These are phyloP conservation scores for Isoperla grammatica DNA, from an alignment of 2,888 invertebrate genomes.

Conservation along the genomic window DNA sequence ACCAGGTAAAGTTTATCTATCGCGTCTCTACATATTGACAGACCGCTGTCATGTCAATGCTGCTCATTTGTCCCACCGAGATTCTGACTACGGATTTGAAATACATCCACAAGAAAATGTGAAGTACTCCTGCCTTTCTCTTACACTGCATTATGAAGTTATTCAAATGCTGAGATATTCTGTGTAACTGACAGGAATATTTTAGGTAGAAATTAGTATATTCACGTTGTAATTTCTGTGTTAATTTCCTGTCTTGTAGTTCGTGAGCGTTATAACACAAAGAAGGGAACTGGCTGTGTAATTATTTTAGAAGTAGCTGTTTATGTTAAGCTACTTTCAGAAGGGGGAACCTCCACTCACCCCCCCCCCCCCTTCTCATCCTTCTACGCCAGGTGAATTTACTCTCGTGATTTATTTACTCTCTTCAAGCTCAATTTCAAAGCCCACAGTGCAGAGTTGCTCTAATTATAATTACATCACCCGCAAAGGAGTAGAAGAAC, in stretches of 20 bases:
- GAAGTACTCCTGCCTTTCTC: too few relatives aligned
- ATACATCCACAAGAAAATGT: too few relatives aligned
- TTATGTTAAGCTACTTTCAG: conserved; percentile 19
- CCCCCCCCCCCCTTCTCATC: conserved; percentile 3
- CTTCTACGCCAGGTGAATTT: conserved; percentile 25
- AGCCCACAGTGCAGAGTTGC: conserved; percentile 26
- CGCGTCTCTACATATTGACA: too few relatives aligned
- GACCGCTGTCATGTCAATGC: too few relatives aligned
- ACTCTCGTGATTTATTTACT: conserved; percentile 32
- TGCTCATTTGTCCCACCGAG: too few relatives aligned
- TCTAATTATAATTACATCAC: conserved; percentile 33
- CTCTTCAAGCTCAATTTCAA: conserved; percentile 33
- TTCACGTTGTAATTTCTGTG: conserved; percentile 8
- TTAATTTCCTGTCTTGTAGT: conserved; percentile 19
- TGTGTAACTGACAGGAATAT: conserved; percentile 17
- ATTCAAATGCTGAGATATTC: conserved; percentile 7
- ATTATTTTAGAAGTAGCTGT: conserved; percentile 20
- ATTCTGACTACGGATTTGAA: too few relatives aligned
- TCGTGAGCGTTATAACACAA: conserved; percentile 15
- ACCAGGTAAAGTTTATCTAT: too few relatives aligned
- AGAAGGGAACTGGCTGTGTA: conserved; percentile 17
- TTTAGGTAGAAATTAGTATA: conserved; percentile 16
- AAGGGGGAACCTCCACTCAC: neutral
- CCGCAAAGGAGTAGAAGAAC: conserved; percentile 31
- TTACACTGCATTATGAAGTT: too few relatives aligned